Percentiles rank a stretch among this genome's conserved stretches.
Conservation (phyloP, 2,797 vertebrate species). For the Miichthys miiuy region DNA sequence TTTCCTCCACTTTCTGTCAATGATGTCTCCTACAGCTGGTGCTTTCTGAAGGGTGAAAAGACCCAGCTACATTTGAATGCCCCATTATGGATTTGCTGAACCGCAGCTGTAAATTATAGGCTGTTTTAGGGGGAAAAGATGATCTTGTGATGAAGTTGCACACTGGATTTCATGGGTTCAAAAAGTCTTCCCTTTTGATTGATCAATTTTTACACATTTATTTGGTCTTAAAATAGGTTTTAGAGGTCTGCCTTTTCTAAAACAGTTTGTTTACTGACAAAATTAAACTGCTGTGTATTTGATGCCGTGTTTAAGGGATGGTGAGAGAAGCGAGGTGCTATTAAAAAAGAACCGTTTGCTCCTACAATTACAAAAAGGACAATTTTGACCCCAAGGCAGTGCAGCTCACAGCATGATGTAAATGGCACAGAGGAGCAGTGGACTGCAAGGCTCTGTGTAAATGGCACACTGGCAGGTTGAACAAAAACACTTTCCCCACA, state of each 20-base stretch:
- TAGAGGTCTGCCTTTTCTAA: neutral
- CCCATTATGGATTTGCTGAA: constrained; percentile 55
- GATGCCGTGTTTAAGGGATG: neutral
- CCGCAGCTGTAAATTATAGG: constrained; percentile 54
- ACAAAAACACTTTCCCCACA: constrained; percentile 46
- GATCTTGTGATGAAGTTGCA: constrained; percentile 19
- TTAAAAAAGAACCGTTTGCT: constrained; percentile 45
- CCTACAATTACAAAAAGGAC: constrained; percentile 59
- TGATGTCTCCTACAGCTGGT: constrained; percentile 73
- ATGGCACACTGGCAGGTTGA: constrained; percentile 61
- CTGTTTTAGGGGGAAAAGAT: constrained; percentile 20
- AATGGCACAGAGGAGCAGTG: constrained; percentile 45
- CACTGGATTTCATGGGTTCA: neutral
- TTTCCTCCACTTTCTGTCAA: constrained; percentile 62
- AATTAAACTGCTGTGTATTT: neutral
- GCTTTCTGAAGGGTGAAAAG: constrained; percentile 74
- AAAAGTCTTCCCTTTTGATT: neutral
- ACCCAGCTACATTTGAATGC: constrained; percentile 57
- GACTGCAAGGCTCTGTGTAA: constrained; percentile 56
- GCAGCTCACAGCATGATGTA: constrained; percentile 42
- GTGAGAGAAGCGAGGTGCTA: constrained; percentile 13
- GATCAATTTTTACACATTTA: neutral
- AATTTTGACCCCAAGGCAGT: constrained; percentile 53
- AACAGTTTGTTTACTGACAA: neutral
- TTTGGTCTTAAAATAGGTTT: neutral